Evolutionary conservation across 2,888 invertebrate genomes (phyloP).

Genomic region (Alloscopus bannaensis): DNA sequence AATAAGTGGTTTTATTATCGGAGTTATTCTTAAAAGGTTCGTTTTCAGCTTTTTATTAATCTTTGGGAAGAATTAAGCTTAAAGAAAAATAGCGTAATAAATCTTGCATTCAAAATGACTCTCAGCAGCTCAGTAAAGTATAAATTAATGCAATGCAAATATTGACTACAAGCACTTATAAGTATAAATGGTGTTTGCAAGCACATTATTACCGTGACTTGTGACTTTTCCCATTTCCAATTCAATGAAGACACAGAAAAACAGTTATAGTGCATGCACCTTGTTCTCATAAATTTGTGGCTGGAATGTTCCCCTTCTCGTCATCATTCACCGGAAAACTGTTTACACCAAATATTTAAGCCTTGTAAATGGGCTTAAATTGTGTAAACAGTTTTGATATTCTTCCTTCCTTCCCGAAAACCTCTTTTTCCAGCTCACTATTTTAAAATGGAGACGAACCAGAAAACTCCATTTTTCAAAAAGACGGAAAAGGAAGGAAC

Average conservation of each 20-base stretch:
- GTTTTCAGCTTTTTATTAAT: too few species aligned
- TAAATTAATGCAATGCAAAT: neutral
- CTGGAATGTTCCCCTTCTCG: too few species aligned
- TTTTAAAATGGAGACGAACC: neutral
- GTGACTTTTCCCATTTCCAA: neutral
- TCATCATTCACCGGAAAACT: neutral
- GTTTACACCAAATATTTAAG: constrained; percentile 23
- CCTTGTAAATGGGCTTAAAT: constrained; percentile 30
- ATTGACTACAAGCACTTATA: neutral
- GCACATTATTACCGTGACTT: neutral
- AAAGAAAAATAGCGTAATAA: too few species aligned
- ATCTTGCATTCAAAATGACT: too few species aligned
- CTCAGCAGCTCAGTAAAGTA: too few species aligned
- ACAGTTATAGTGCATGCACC: too few species aligned
- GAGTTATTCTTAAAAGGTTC: too few species aligned
- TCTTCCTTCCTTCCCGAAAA: neutral
- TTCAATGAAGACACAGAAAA: neutral
- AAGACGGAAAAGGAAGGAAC: neutral
- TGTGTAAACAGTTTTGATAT: constrained; percentile 42
- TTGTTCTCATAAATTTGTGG: too few species aligned
- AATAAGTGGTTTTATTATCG: too few species aligned
- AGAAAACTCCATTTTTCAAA: neutral
- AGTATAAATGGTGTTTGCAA: neutral
- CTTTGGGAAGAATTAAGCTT: too few species aligned
- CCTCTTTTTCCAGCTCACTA: neutral